Percentiles rank a stretch among this genome's conserved stretches.
Conservation (phyloP, 2,113 vertebrate genomes). For the Cyanistes caeruleus region DNA sequence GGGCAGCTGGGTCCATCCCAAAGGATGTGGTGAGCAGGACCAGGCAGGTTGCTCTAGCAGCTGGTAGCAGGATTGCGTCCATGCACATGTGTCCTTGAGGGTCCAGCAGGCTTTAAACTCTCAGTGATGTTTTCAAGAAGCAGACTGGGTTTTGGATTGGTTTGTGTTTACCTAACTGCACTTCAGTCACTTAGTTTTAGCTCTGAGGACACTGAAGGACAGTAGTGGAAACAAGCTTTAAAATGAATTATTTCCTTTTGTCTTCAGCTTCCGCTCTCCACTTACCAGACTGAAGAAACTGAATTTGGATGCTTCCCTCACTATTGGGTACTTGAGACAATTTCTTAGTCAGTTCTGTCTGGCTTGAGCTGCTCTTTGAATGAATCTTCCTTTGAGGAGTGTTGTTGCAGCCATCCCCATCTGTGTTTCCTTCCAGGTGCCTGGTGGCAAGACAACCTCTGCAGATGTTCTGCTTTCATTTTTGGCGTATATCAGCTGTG, state of each 20-base stretch:
- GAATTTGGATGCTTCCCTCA: not conserved
- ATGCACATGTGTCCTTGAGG: not conserved
- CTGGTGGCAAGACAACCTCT: not conserved
- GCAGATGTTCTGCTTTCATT: not conserved
- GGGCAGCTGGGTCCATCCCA: fast-evolving
- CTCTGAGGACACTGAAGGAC: not conserved
- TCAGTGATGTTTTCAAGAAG: not conserved
- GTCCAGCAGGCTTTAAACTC: not conserved
- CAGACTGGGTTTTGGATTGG: not conserved
- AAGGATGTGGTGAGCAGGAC: not conserved
- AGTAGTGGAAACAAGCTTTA: not conserved
- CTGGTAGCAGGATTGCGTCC: not conserved
- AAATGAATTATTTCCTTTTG: slow-evolving; percentile 32
- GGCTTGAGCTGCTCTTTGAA: not conserved
- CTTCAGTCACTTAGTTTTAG: not conserved
- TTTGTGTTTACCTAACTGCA: not conserved
- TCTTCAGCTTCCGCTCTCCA: not conserved
- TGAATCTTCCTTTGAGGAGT: not conserved
- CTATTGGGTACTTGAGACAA: not conserved
- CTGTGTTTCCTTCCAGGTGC: not conserved
- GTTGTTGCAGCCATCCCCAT: not conserved
- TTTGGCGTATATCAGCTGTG: not conserved
- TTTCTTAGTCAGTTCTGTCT: not conserved
- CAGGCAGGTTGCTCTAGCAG: not conserved
- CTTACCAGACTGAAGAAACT: not conserved